Evolutionary conservation across 2,888 invertebrate species (phyloP), one percentile per base, ranked within the genome.

Genomic region (Pocota personata): DNA sequence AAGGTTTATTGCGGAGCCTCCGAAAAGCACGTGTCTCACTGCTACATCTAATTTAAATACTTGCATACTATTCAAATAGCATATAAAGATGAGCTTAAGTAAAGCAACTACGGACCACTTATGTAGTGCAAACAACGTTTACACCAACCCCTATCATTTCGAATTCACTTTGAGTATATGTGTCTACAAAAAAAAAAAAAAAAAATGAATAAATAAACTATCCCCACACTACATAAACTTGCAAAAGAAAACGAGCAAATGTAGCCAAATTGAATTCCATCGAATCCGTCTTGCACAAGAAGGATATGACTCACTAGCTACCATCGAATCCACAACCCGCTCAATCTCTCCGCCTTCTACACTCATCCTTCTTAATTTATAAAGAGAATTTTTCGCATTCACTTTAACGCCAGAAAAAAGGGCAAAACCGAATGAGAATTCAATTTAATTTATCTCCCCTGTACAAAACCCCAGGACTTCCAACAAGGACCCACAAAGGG

Each of bases 381-480:
- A 73, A 73, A 78, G 62, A 62, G 73, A 83, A 37, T 79, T 73
- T 83, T 58, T 73, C 60, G 60, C 60, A 76, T 69, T 69, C 62
- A 82, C 60, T 50, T 52, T 60, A 60, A 43, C 58, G 64, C 58
- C 50, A n/a, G 58, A 55, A 77, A 66, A 66, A 58, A 35, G 58
- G 24, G 8, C 32, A 37, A 16, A 14, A 46, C 6, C 30, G 43
- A 77, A 72, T 75, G 57, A 48, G 64, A 58, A 75, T 84, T 84
- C 79, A 84, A 79, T 84, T 84, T 75, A 79, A 84, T 79, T 84
- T 79, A 79, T 79, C 73, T 73, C 58, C 57, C 32, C 78, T 62
- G 67, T n/a, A 30, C 35, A 62, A 60, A 57, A 67, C 67, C 67
- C 30, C 62, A 52, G 52, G 52, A 73, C 66, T 62, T 55, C 60